Conservation (phyloP, 2,888 invertebrate species). For the Crematogaster levior region DNA sequence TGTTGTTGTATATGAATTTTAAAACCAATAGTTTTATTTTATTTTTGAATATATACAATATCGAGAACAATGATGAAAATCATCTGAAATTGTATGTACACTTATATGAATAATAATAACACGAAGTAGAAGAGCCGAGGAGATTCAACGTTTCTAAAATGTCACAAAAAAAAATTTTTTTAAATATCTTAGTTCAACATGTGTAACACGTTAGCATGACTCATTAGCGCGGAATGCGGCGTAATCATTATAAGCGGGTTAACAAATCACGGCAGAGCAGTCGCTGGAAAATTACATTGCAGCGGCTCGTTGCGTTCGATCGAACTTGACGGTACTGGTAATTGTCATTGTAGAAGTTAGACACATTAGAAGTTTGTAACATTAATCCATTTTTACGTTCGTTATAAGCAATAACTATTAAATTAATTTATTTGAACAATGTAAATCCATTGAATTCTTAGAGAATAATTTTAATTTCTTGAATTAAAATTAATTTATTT, state of each 20-base stretch:
- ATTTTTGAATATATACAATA: background rate
- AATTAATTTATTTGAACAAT: background rate
- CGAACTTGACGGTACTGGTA: constrained; percentile 62
- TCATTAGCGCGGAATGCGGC: constrained; percentile 59
- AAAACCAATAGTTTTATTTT: background rate
- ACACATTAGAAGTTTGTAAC: constrained; percentile 28
- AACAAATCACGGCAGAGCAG: constrained; percentile 69
- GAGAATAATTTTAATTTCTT: too few species aligned
- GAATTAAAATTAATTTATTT: too few species aligned
- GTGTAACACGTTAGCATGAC: constrained; percentile 12
- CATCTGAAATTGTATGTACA: background rate
- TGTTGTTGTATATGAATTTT: background rate
- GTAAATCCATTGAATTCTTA: background rate
- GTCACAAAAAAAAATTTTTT: background rate
- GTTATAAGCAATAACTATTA: background rate
- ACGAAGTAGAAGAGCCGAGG: background rate
- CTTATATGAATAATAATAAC: background rate
- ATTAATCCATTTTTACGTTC: constrained; percentile 19
- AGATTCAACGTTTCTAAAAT: background rate
- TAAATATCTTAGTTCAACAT: constrained; percentile 12
- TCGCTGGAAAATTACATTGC: constrained; percentile 72
- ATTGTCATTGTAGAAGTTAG: constrained; percentile 35
- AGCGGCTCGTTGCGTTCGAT: constrained; percentile 69
- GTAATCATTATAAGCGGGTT: constrained; percentile 74
- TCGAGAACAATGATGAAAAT: background rate